Base-by-base conservation (phyloP, 2,888 invertebrate species). In the Gryllus longicercus region DNA sequence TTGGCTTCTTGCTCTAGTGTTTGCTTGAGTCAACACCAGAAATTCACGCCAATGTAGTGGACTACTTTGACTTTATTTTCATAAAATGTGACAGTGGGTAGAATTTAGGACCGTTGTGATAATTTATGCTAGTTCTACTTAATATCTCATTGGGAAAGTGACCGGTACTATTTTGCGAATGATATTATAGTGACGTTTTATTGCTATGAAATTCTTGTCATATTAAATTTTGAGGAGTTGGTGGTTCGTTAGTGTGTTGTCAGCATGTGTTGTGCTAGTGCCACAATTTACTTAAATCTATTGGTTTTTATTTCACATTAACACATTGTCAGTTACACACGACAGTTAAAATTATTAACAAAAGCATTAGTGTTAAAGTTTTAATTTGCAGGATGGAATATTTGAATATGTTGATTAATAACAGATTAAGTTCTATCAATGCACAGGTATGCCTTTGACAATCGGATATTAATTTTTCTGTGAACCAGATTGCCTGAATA, bases 81-180 rank as follows among this genome's bases (percentile, higher is more conserved):
- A 21, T 81, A 81, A 79, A 51, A 78, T 80, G 63, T 78, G 81
- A 80, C 51, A 63, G 78, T 76, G 80, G 79, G 76, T 81, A 80
- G 78, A 81, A 77, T 80, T 81, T 78, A 76, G 79, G 25, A 81
- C 79, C 77, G 81, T 80, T 79, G 81, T 81, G 81, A 81, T 81
- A 81, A 81, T 79, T 81, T 81, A 81, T 80, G 80, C 81, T 81
- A 81, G 81, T 81, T 81, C 51, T 79, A 79, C 79, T 79, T 79
- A 79, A 79, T 77, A 49, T 79, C 51, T 76, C 51, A 63, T 77
- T 18, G 21, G 75, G 21, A 75, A 25, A 51, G n/a, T 63, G 63
- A 18, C n/a, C 16, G 63, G 63, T 18, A 63, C n/a, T 63, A 63
- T 63, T 63, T 63, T 63, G 63, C n/a, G 63, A 18, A 63, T 63